phyloP scores from a whole-genome alignment of 2,113 vertebrate species.

The Perca schrenkii region DNA sequence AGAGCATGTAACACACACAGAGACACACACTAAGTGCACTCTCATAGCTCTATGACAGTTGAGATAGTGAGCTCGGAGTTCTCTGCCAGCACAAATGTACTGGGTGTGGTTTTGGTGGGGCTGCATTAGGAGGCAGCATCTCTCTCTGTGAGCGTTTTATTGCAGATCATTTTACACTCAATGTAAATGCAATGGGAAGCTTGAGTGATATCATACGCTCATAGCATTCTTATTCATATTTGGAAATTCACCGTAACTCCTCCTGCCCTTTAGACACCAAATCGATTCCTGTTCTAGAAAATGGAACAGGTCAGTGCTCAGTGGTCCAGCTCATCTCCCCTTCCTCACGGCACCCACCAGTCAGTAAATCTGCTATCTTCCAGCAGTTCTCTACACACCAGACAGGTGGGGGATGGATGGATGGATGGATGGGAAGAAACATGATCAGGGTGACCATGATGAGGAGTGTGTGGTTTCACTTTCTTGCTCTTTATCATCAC shows the following conservation, averaged over 20 bases:
- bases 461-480: constrained; percentile 39
- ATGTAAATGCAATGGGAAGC: background rate
- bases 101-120: constrained; percentile 65
- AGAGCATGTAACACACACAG: constrained; percentile 3
- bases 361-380: constrained; percentile 67
- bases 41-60: constrained; percentile 38
- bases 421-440: constrained; percentile 20
- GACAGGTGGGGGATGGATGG: background rate
- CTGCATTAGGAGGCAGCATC: constrained; percentile 59
- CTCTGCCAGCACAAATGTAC: constrained; percentile 44
- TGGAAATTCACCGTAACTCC: constrained; percentile 33
- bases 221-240: constrained; percentile 16
- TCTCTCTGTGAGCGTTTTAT: constrained; percentile 53
- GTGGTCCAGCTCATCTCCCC: constrained; percentile 23
- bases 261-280: constrained; percentile 9
- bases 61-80: constrained; percentile 30
- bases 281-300: constrained; percentile 37
- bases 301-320: constrained; percentile 2
- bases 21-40: constrained; percentile 17
- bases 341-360: background rate
- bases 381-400: constrained; percentile 26
- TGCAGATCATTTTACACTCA: constrained; percentile 67
- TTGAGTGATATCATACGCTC: constrained; percentile 8
- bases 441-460: constrained; percentile 33
- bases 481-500: constrained; percentile 21